Conservation (phyloP, 2,797 vertebrate genomes). For the Adelosebastes latens region DNA sequence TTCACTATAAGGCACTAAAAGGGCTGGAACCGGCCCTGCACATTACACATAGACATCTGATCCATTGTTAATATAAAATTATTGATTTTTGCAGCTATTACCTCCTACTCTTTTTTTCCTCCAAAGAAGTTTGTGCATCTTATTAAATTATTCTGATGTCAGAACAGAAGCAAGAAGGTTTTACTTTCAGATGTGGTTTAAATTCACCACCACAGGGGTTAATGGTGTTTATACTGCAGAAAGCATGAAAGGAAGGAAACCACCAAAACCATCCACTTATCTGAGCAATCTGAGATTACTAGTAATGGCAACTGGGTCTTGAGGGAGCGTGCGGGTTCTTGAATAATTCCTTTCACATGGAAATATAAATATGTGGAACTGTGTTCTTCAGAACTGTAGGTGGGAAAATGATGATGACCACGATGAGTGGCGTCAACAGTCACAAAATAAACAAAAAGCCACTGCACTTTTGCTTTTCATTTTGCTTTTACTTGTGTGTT, state of each 20-base stretch:
- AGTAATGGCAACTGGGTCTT: background rate
- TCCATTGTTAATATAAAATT: background rate
- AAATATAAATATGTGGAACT: background rate
- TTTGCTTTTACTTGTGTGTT: no score
- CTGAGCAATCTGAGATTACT: background rate
- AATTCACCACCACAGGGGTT: background rate
- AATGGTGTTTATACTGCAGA: background rate
- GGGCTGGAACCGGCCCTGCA: no score
- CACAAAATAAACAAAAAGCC: background rate
- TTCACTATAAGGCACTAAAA: no score
- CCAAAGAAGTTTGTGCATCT: background rate
- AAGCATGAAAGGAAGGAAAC: background rate
- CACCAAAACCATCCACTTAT: background rate
- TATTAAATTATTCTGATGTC: background rate
- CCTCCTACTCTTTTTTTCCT: background rate
- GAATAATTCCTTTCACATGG: accelerated
- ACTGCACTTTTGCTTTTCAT: no score
- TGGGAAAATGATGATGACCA: background rate
- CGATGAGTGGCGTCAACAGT: background rate
- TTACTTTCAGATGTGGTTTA: background rate
- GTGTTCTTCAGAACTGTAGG: background rate
- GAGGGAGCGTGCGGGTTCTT: background rate
- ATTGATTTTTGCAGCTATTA: background rate
- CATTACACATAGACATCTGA: background rate
- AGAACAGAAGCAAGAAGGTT: background rate